These are phyloP conservation scores for Chalcis sispes DNA, from an alignment of 2,888 invertebrate species.

Conservation along the genomic window DNA sequence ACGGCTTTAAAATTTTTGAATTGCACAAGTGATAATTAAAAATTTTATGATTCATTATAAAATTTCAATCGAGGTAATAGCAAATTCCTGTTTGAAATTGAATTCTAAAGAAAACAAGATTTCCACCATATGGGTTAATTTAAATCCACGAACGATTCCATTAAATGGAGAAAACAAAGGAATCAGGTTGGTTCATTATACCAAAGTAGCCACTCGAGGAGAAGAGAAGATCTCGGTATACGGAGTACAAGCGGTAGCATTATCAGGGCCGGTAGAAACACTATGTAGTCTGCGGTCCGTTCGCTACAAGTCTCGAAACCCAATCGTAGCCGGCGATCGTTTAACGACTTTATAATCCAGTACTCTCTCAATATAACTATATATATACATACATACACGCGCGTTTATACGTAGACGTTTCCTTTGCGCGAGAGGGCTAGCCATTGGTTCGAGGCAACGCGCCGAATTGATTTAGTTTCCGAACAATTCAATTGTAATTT, in stretches of 20 bases:
- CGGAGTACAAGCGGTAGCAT: no score
- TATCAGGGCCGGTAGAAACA: no score
- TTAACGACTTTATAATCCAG: conserved; percentile 53
- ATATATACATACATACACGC: background rate
- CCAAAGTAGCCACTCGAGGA: conserved; percentile 1
- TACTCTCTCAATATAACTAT: conserved; percentile 19
- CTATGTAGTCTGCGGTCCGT: background rate
- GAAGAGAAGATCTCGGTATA: background rate
- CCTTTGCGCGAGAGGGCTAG: background rate
- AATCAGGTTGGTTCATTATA: conserved; percentile 3
- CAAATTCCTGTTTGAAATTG: no score
- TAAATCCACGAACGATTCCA: background rate
- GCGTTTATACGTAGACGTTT: background rate
- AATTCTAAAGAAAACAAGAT: no score
- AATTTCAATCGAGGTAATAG: no score
- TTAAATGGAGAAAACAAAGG: background rate
- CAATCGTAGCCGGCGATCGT: conserved; percentile 31
- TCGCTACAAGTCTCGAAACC: background rate
- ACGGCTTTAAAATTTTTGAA: no score
- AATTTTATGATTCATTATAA: no score
- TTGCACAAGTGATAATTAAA: no score
- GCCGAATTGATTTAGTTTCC: conserved; percentile 59
- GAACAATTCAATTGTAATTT: conserved; percentile 60
- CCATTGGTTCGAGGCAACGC: no score
- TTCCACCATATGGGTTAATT: no score